Conservation (phyloP, 2,113 vertebrate genomes). For the Esox niger region DNA sequence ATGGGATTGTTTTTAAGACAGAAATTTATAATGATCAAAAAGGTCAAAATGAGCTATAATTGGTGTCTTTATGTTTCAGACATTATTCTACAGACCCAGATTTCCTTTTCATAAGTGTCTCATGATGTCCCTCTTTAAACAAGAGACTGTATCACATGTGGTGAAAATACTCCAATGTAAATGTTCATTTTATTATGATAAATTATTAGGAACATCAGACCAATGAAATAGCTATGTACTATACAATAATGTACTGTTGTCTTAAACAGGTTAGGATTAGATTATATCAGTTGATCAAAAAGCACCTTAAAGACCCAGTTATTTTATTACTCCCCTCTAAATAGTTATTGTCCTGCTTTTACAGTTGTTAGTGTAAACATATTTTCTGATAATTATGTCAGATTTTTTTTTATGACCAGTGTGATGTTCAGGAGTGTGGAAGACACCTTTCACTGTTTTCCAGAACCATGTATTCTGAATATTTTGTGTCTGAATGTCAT, state of each 20-base stretch:
- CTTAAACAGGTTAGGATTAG: no score
- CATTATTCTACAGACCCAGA: conserved; percentile 42
- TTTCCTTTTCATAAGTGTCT: conserved; percentile 26
- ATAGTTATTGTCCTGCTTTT: conserved; percentile 19
- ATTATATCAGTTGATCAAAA: conserved; percentile 31
- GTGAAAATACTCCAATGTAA: conserved; percentile 40
- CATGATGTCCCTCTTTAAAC: neutral
- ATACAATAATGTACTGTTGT: conserved; percentile 39
- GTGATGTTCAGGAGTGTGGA: conserved; percentile 11
- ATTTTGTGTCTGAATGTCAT: conserved; percentile 22
- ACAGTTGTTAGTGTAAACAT: conserved; percentile 16
- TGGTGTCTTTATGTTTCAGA: conserved; percentile 42
- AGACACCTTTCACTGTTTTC: neutral
- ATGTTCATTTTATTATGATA: neutral
- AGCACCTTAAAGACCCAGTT: conserved; percentile 45
- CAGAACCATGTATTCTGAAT: neutral
- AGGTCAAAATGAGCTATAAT: conserved; percentile 21
- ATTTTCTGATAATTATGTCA: neutral
- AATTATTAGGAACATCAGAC: neutral
- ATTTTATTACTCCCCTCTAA: conserved; percentile 35
- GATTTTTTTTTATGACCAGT: neutral
- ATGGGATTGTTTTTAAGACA: conserved; percentile 42
- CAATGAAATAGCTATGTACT: conserved; percentile 36
- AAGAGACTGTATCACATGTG: conserved; percentile 42
- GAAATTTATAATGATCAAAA: conserved; percentile 6